Percentiles rank a stretch among this genome's conserved stretches.
These are phyloP conservation scores for Drosophila teissieri DNA, from an alignment of 1,140 invertebrate species.

Conservation along the genomic window DNA sequence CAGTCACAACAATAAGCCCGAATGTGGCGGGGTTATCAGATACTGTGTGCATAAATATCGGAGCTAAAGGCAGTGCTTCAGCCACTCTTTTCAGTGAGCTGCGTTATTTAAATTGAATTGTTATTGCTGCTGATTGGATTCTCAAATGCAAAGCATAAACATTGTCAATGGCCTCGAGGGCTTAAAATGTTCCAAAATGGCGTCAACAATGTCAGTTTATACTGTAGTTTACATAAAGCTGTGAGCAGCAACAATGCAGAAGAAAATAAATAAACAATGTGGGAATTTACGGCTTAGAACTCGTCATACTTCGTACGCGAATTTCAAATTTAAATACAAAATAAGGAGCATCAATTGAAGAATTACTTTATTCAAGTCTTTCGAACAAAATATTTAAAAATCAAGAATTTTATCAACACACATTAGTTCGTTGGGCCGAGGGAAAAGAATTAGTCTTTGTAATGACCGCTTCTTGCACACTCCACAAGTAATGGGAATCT, in stretches of 20 bases:
- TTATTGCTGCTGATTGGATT: slow-evolving; percentile 57
- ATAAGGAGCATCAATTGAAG: background rate
- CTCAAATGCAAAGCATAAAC: slow-evolving; percentile 41
- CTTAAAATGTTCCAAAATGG: slow-evolving; percentile 17
- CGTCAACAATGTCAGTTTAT: slow-evolving; percentile 19
- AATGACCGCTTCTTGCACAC: too few species aligned
- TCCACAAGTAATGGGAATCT: slow-evolving; percentile 13
- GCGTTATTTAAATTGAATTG: slow-evolving; percentile 42
- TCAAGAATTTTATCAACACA: too few species aligned
- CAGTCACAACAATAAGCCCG: slow-evolving; percentile 33
- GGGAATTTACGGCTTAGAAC: background rate
- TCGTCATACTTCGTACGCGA: background rate
- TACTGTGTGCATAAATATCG: slow-evolving; percentile 30
- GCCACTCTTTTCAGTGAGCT: background rate
- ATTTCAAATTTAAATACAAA: too few species aligned
- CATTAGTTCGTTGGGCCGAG: too few species aligned
- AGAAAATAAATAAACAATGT: slow-evolving; percentile 32
- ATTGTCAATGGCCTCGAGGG: slow-evolving; percentile 39
- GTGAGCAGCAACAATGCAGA: slow-evolving; percentile 18
- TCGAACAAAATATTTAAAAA: too few species aligned
- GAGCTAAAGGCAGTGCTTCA: slow-evolving; percentile 1
- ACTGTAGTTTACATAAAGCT: background rate
- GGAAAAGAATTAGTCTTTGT: background rate
- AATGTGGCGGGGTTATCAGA: slow-evolving; percentile 27
- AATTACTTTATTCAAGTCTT: too few species aligned